phyloP scores from a whole-genome alignment of 2,113 vertebrate genomes.

The Haplochromis burtoni region DNA sequence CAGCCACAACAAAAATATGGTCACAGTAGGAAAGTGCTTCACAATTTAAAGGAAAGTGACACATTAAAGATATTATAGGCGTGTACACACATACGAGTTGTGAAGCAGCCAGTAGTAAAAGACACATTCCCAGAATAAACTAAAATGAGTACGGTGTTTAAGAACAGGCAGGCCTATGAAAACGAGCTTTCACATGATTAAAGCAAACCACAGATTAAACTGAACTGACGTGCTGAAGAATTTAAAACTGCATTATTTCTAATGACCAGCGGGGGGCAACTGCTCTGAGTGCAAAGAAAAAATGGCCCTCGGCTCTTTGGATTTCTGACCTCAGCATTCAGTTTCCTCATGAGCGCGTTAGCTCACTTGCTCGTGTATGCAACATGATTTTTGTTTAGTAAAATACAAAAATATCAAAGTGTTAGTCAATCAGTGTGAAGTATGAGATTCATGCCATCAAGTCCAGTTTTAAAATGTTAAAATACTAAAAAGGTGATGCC shows the following conservation, averaged over 20 bases:
- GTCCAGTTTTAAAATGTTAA: neutral
- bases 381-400: neutral
- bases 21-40: neutral
- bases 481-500: neutral
- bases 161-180: neutral
- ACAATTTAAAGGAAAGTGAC: neutral
- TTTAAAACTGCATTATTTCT: neutral
- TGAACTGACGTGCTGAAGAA: neutral
- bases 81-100: neutral
- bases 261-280: neutral
- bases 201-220: neutral
- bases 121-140: neutral
- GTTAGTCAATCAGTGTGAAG: neutral
- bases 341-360: neutral
- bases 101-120: neutral
- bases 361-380: neutral
- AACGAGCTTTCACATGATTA: neutral
- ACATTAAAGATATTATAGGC: neutral
- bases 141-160: neutral
- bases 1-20: neutral
- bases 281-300: neutral
- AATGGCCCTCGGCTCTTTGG: neutral
- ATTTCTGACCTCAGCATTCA: neutral
- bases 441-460: neutral
- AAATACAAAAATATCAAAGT: neutral